Percentiles rank a stretch among this genome's conserved stretches.
These are phyloP conservation scores for Odontocolon sp. DNA, from an alignment of 2,888 invertebrate genomes.

Conservation along the genomic window DNA sequence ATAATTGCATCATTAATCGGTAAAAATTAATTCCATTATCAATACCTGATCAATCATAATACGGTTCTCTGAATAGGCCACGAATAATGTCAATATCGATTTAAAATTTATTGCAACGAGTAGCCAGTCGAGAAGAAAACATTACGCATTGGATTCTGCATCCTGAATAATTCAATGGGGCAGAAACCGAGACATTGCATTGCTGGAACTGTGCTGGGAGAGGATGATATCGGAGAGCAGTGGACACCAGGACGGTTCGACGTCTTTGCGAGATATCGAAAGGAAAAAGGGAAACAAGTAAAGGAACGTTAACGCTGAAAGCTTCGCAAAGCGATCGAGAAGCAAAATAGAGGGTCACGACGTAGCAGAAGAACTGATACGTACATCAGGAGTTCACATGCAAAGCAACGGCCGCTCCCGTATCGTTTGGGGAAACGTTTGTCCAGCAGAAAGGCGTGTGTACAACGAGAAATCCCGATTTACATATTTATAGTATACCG, in stretches of 20 bases:
- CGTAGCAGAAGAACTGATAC: slow-evolving; percentile 14
- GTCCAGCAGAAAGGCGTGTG: slow-evolving; percentile 62
- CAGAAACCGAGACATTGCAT: slow-evolving; percentile 24
- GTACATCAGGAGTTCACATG: slow-evolving; percentile 60
- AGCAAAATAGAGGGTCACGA: slow-evolving; percentile 54
- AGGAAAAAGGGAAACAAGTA: slow-evolving; percentile 1
- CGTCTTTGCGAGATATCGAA: slow-evolving; percentile 67
- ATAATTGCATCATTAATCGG: no score
- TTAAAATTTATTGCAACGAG: slow-evolving; percentile 26
- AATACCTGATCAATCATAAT: neutral
- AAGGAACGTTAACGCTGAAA: slow-evolving; percentile 22
- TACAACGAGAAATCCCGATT: slow-evolving; percentile 73
- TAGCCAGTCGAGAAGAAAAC: slow-evolving; percentile 17
- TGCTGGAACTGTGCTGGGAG: slow-evolving; percentile 9
- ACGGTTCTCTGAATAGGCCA: neutral
- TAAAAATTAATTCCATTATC: no score
- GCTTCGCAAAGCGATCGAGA: slow-evolving; percentile 36
- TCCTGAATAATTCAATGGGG: slow-evolving; percentile 59
- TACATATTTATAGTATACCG: slow-evolving; percentile 75
- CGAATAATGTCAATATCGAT: neutral
- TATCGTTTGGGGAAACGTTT: slow-evolving; percentile 66
- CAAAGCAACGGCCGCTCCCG: slow-evolving; percentile 57
- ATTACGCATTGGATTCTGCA: no score
- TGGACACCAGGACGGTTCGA: slow-evolving; percentile 65
- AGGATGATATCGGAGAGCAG: slow-evolving; percentile 65